Evolutionary conservation across 2,888 invertebrate genomes (phyloP).

Genomic region (Drosophila ustulata): DNA sequence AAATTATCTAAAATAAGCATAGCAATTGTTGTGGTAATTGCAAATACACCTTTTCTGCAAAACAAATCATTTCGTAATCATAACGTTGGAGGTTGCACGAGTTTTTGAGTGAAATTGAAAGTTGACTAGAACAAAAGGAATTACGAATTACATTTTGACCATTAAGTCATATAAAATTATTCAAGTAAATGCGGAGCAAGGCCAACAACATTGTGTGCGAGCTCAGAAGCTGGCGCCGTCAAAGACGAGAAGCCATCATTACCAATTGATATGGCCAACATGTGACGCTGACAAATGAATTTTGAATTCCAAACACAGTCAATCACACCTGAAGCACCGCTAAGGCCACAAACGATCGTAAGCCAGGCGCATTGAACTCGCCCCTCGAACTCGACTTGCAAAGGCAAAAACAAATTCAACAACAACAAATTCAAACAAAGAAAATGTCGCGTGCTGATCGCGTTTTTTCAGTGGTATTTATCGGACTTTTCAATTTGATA

Average conservation of each 20-base stretch:
- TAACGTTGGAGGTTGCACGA: background rate
- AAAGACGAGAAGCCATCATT: conserved; percentile 37
- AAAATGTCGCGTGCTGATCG: conserved; percentile 46
- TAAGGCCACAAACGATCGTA: conserved; percentile 42
- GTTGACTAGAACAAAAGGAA: conserved; percentile 21
- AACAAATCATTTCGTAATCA: background rate
- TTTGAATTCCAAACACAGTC: conserved; percentile 52
- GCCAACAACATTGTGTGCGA: conserved; percentile 58
- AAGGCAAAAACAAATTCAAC: conserved; percentile 19
- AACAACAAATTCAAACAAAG: conserved; percentile 19
- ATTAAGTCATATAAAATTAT: conserved; percentile 25
- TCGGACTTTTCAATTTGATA: conserved; percentile 4
- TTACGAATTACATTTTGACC: conserved; percentile 1
- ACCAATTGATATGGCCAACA: conserved; percentile 50
- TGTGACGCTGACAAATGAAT: conserved; percentile 41
- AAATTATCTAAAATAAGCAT: conserved; percentile 20
- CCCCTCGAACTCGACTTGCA: conserved; percentile 20
- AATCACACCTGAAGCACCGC: conserved; percentile 38
- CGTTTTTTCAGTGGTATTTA: conserved; percentile 7
- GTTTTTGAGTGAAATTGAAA: conserved; percentile 15
- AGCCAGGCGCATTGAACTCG: conserved; percentile 70
- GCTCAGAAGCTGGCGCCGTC: conserved; percentile 45
- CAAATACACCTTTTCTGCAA: no score
- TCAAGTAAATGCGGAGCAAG: conserved; percentile 61
- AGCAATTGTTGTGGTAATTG: background rate